Base-by-base conservation (phyloP, 2,113 vertebrate genomes). In the Himantopus leucocephalus region DNA sequence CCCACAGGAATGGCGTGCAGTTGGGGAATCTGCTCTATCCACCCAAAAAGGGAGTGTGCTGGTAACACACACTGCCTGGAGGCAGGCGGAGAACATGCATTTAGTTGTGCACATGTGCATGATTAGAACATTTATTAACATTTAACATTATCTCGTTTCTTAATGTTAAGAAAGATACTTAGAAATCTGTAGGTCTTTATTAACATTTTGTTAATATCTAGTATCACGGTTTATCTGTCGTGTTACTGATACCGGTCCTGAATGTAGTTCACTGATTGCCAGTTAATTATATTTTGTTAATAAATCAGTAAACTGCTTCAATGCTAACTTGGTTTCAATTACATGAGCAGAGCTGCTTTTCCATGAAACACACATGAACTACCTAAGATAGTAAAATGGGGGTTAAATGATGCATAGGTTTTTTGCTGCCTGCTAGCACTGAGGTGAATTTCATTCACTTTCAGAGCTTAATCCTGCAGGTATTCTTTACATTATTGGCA, bases 41-140 rank as follows among this genome's bases (percentile, higher is more conserved):
- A 2, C 1, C 0, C 17, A 17, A 12, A 91, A 87, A 63, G 2
- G 3, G 6, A 17, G 10, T 18, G 4, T 72, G 21, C 16, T 56
- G 14, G 4, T 60, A 50, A 52, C 7, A 27, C 20, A 35, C 20
- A 19, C 9, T 37, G 29, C 30, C 23, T 81, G 55, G 6, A 59
- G 53, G 29, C 29, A 77, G 24, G 11, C 1, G 2, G 12, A 52
- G 12, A 70, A 63, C 5, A 21, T 8, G 10, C n/a, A 16, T 29
- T 71, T 77, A 58, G 66, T 37, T 48, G 10, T 27, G 14, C 26
- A 7, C 9, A 5, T 43, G 13, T 30, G 8, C 17, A 55, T 13
- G 6, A 48, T 24, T 41, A 62, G 18, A 88, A 30, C 13, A 3
- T 45, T 71, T 48, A 48, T 48, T 23, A 48, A 23, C 48, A 23